Conservation (phyloP, 2,797 vertebrate genomes). For the Acipenser oxyrinchus region DNA sequence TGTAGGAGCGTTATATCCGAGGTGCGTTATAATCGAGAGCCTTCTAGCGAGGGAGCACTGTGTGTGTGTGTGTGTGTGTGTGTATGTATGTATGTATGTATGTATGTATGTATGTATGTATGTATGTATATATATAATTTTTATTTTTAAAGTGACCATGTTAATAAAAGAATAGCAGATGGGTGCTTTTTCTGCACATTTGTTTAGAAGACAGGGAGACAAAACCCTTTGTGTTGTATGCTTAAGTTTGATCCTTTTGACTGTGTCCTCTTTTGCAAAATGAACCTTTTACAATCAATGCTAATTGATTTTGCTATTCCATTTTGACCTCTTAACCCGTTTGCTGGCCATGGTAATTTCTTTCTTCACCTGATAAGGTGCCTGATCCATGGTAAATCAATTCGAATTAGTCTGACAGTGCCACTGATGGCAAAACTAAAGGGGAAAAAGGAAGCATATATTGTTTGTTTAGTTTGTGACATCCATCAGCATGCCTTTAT, state of each 20-base stretch:
- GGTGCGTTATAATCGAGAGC: no score
- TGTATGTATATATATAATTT: neutral
- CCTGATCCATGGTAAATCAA: conserved; percentile 97
- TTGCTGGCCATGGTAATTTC: conserved; percentile 88
- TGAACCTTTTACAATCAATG: conserved; percentile 98
- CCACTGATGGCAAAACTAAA: conserved; percentile 53
- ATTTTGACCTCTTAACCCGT: conserved; percentile 84
- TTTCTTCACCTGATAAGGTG: conserved; percentile 94
- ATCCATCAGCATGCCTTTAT: neutral
- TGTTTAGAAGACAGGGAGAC: conserved; percentile 22
- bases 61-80: no score
- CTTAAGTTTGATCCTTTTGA: conserved; percentile 90
- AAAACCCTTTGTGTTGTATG: conserved; percentile 58
- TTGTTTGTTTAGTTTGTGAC: conserved; percentile 3
- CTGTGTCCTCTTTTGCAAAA: conserved; percentile 79
- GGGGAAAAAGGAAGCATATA: neutral
- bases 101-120: neutral
- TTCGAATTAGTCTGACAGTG: conserved; percentile 92
- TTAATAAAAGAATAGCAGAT: conserved; percentile 17
- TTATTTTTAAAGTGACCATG: neutral
- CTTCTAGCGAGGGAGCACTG: no score
- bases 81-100: no score
- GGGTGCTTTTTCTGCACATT: conserved; percentile 4
- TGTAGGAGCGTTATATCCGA: no score
- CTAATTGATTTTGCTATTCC: conserved; percentile 97